phyloP scores from a whole-genome alignment of 2,888 invertebrate genomes.

The Agonopterix subpropinquella region DNA sequence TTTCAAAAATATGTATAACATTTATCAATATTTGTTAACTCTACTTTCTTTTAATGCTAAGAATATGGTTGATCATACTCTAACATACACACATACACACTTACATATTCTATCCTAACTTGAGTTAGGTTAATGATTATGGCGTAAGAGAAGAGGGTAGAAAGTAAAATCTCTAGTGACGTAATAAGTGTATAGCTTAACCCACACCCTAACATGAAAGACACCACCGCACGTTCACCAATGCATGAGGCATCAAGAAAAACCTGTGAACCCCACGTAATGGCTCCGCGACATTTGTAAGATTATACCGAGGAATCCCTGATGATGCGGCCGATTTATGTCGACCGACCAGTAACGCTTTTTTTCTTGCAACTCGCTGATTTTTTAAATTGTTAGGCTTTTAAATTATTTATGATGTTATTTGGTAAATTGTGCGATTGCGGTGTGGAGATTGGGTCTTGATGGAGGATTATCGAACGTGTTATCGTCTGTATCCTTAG shows the following conservation, averaged over 20 bases:
- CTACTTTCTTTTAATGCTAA: too few relatives aligned
- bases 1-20: too few relatives aligned
- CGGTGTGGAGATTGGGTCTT: not conserved
- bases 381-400: slow-evolving; percentile 38
- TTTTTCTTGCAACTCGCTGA: slow-evolving; percentile 22
- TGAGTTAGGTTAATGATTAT: too few relatives aligned
- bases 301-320: slow-evolving; percentile 48
- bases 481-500: too few relatives aligned
- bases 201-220: slow-evolving; percentile 38
- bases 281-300: slow-evolving; percentile 61
- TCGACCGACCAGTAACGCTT: slow-evolving; percentile 10
- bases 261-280: slow-evolving; percentile 62
- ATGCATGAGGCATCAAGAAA: slow-evolving; percentile 54
- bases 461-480: too few relatives aligned
- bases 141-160: too few relatives aligned
- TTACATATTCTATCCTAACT: too few relatives aligned
- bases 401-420: slow-evolving; percentile 59
- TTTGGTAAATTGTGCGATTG: slow-evolving; percentile 36
- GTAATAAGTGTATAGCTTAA: slow-evolving; percentile 2
- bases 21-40: too few relatives aligned
- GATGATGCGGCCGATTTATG: slow-evolving; percentile 26
- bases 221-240: slow-evolving; percentile 44
- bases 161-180: too few relatives aligned
- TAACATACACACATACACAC: too few relatives aligned
- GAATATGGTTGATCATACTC: too few relatives aligned